A percentile compares a stretch with the other conserved stretches of the same genome.
Conservation (phyloP, 1,140 invertebrate species). For the Drosophila bipectinata region DNA sequence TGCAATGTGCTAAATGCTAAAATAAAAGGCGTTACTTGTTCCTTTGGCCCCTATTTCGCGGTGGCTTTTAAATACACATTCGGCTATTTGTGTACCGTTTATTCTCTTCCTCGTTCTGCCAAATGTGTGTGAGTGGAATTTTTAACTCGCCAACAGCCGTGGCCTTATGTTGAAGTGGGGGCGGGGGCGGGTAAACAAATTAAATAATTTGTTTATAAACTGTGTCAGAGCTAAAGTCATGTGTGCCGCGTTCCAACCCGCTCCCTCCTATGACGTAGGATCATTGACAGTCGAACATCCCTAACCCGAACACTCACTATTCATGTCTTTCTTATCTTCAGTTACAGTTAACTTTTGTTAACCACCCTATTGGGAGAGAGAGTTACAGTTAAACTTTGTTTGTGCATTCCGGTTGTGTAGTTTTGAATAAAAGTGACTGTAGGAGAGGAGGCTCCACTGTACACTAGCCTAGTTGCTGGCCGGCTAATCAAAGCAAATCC, state of each 20-base stretch:
- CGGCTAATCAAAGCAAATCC: conserved; percentile 43
- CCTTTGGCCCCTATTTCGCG: conserved; percentile 26
- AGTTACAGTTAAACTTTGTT: too few relatives aligned
- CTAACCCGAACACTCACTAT: background rate
- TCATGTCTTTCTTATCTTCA: background rate
- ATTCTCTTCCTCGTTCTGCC: conserved; percentile 17
- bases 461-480: conserved; percentile 18
- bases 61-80: background rate
- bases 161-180: conserved; percentile 16
- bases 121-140: conserved; percentile 39
- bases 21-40: conserved; percentile 48
- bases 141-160: conserved; percentile 27
- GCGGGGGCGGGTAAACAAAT: conserved; percentile 64
- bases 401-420: too few relatives aligned
- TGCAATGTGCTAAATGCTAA: conserved; percentile 33
- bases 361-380: background rate
- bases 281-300: conserved; percentile 18
- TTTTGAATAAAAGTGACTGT: background rate
- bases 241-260: conserved; percentile 12
- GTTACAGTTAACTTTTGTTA: background rate
- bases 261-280: conserved; percentile 23
- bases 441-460: conserved; percentile 8
- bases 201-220: conserved; percentile 72
- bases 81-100: background rate
- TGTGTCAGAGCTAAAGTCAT: conserved; percentile 43